Evolutionary conservation across 2,797 vertebrate species (phyloP), one percentile per base, ranked within the genome.

Genomic region (Hydrophis major): DNA sequence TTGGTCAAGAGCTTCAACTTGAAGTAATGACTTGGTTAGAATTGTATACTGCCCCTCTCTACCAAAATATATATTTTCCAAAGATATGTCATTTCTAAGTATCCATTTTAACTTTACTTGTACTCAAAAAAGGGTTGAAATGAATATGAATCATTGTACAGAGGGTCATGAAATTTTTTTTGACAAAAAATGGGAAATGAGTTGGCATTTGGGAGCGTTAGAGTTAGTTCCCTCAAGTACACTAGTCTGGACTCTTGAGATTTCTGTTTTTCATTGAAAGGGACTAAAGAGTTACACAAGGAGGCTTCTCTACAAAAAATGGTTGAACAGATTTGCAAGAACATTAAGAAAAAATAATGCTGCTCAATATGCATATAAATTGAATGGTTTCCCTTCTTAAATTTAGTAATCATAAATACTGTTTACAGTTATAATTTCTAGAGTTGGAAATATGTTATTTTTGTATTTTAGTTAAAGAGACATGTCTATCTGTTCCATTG

Each of bases 61-160:
- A 53, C 50, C 16, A 90, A 90, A 42, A 28, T n/a, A 69, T 47
- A 47, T n/a, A 74, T 37, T 18, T 47, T 32, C 78, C 42, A 83
- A 55, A 87, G 2, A 50, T 50, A 28, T 88, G 74, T 59, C 16
- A 56, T 28, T 59, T 10, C 27, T 90, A 87, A 89, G 22, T 47
- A 25, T 59, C 27, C 61, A 47, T n/a, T 89, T 89, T 50, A 66
- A 59, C n/a, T 42, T 27, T 63, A 86, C 4, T 28, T 12, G 47
- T 37, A 50, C 27, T 78, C 32, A 74, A 60, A 87, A 87, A 78
- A 91, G 7, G 22, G 56, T 94, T 57, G 27, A 91, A 91, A 94
- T 25, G 90, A 97, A 97, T 96, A 97, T 94, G 96, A 97, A 96
- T 97, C 96, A 96, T 96, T 1, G 0, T 91, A 96, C 87, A 86